Evolutionary conservation across 2,888 invertebrate genomes (phyloP).

Genomic region (Pteria penguin): DNA sequence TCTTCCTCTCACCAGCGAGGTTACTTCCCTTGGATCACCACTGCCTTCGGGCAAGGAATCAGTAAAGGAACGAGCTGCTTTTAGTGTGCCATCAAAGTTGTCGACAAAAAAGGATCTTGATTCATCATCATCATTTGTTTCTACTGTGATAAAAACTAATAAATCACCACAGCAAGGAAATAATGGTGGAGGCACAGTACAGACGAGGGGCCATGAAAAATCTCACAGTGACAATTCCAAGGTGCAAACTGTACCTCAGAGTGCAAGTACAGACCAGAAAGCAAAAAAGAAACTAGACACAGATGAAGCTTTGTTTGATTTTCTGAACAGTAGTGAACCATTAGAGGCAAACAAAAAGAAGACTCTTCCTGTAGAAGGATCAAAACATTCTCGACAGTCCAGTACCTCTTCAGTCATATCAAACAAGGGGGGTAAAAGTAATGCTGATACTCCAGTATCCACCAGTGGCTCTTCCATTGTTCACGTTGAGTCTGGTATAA

Average conservation of each 20-base stretch:
- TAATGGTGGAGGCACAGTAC: constrained; percentile 17
- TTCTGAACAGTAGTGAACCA: constrained; percentile 78
- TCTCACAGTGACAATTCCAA: constrained; percentile 31
- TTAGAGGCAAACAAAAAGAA: constrained; percentile 59
- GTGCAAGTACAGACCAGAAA: background rate
- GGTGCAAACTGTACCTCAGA: background rate
- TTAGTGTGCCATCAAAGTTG: constrained; percentile 66
- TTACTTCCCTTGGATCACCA: background rate
- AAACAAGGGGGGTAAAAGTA: constrained; percentile 55
- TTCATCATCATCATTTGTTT: constrained; percentile 39
- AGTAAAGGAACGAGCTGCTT: constrained; percentile 52
- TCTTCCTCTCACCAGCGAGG: constrained; percentile 14
- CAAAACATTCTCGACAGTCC: constrained; percentile 76
- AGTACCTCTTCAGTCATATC: constrained; percentile 75
- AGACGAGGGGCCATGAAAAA: constrained; percentile 34
- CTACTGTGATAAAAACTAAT: constrained; percentile 48
- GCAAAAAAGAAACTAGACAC: constrained; percentile 71
- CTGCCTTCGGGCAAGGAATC: background rate
- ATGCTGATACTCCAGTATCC: constrained; percentile 43
- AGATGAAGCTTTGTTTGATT: constrained; percentile 81
- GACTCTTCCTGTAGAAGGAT: constrained; percentile 49
- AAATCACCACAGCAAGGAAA: constrained; percentile 25
- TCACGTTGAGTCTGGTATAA: constrained; percentile 60
- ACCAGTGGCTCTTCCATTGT: constrained; percentile 62
- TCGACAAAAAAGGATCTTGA: constrained; percentile 43